Percentiles rank a stretch among this genome's conserved stretches.
These are phyloP conservation scores for Xenopus laevis DNA, from an alignment of 2,113 vertebrate genomes.

Conservation along the genomic window DNA sequence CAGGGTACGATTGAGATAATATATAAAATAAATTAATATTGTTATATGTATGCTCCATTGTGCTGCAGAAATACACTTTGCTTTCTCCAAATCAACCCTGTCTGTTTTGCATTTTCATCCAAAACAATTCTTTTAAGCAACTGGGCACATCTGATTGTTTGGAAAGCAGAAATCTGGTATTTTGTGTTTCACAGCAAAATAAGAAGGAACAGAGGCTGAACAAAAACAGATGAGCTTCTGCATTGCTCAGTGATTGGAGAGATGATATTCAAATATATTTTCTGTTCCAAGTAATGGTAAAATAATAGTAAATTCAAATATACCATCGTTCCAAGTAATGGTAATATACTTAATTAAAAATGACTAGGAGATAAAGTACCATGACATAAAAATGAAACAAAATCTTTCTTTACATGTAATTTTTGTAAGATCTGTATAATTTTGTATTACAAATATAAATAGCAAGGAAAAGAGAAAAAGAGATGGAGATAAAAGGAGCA, in stretches of 20 bases:
- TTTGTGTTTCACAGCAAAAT: conserved; percentile 23
- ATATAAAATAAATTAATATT: conserved; percentile 34
- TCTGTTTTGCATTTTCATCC: conserved; percentile 31
- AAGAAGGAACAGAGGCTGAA: conserved; percentile 24
- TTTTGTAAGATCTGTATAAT: no score
- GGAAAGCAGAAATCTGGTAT: conserved; percentile 16
- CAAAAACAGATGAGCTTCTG: conserved; percentile 34
- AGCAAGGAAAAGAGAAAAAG: no score
- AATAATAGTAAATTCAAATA: no score
- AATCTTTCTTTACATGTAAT: no score
- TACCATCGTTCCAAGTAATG: conserved; percentile 11
- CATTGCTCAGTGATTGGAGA: conserved; percentile 16
- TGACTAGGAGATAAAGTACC: not conserved
- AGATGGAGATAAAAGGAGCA: no score
- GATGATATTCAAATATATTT: conserved; percentile 21
- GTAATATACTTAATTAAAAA: not conserved
- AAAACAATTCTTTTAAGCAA: conserved; percentile 31
- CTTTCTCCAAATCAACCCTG: conserved; percentile 12
- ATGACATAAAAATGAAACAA: no score
- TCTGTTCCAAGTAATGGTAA: conserved; percentile 11
- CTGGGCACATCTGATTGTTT: conserved; percentile 22
- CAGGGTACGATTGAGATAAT: conserved; percentile 7
- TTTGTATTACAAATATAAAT: no score
- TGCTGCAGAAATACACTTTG: conserved; percentile 23
- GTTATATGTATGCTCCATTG: conserved; percentile 28